Percentiles rank a stretch among this genome's conserved stretches.
These are phyloP conservation scores for Meiosimyza platycephala DNA, from an alignment of 2,888 invertebrate species.

Conservation along the genomic window DNA sequence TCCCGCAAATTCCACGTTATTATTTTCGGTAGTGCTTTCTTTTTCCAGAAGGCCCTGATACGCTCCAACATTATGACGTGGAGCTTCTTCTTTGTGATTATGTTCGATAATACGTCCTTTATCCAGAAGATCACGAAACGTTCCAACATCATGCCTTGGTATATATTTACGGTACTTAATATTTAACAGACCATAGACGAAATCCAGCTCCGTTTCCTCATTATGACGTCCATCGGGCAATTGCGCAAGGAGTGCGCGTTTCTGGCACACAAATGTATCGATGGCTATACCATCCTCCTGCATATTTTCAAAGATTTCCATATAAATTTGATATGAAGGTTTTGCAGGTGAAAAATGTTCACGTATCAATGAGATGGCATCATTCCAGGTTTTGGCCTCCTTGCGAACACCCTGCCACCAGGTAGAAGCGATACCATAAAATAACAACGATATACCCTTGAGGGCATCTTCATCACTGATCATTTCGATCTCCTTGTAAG, in stretches of 20 bases:
- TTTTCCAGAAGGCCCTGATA: slow-evolving; percentile 61
- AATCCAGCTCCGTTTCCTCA: slow-evolving; percentile 61
- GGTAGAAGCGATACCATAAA: slow-evolving; percentile 53
- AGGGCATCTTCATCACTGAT: slow-evolving; percentile 61
- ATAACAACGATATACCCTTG: slow-evolving; percentile 58
- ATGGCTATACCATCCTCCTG: slow-evolving; percentile 50
- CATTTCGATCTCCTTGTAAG: slow-evolving; percentile 62
- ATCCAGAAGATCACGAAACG: slow-evolving; percentile 61
- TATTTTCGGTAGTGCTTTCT: slow-evolving; percentile 60
- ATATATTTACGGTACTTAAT: slow-evolving; percentile 62
- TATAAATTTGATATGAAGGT: slow-evolving; percentile 61
- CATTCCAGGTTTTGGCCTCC: slow-evolving; percentile 59
- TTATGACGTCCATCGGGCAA: slow-evolving; percentile 60
- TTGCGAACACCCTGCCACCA: slow-evolving; percentile 64
- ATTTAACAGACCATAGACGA: slow-evolving; percentile 60
- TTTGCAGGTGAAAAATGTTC: slow-evolving; percentile 63
- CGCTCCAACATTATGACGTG: slow-evolving; percentile 47
- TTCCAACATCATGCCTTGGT: slow-evolving; percentile 53
- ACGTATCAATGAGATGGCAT: slow-evolving; percentile 56
- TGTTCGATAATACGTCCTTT: slow-evolving; percentile 61
- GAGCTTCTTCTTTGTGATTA: slow-evolving; percentile 52
- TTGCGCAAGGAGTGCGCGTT: slow-evolving; percentile 60
- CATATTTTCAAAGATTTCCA: slow-evolving; percentile 58
- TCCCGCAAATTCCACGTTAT: slow-evolving; percentile 51
- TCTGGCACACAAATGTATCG: slow-evolving; percentile 59